Conservation (phyloP, 1,140 invertebrate species). For the Hylaeus anthracinus region DNA sequence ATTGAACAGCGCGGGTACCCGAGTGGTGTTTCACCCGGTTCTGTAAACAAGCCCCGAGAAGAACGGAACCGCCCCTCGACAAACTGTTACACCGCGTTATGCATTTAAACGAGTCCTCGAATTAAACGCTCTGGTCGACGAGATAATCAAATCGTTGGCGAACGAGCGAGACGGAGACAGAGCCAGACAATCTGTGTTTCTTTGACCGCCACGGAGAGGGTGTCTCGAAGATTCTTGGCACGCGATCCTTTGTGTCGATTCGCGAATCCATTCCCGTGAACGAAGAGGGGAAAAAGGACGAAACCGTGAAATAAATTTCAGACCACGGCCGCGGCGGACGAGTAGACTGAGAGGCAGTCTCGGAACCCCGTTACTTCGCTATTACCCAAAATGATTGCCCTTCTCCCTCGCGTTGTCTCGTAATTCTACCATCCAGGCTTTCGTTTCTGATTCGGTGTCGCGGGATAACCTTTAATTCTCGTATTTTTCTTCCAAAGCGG, state of each 20-base stretch:
- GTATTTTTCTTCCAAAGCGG: no score
- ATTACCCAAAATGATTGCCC: constrained; percentile 3
- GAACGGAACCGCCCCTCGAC: background rate
- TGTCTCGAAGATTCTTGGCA: constrained; percentile 1
- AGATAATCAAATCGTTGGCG: constrained; percentile 1
- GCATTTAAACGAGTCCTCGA: constrained; percentile 9
- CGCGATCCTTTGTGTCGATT: constrained; percentile 10
- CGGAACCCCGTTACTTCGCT: constrained; percentile 7
- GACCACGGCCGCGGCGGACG: no score
- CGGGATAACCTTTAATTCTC: background rate
- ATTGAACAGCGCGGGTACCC: no score
- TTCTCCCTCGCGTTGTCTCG: background rate
- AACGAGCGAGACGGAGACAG: background rate
- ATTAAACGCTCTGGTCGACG: background rate
- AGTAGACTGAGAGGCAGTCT: background rate
- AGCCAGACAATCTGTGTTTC: background rate
- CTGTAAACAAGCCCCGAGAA: background rate
- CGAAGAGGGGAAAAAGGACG: background rate
- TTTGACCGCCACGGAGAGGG: background rate
- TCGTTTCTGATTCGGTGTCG: constrained; percentile 5
- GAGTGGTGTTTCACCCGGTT: no score
- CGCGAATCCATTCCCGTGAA: constrained; percentile 2
- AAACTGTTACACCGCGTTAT: background rate
- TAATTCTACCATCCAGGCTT: background rate
- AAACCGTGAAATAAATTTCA: constrained; percentile 20